Base-by-base conservation (phyloP, 2,113 vertebrate species). In the Rhea pennata region DNA sequence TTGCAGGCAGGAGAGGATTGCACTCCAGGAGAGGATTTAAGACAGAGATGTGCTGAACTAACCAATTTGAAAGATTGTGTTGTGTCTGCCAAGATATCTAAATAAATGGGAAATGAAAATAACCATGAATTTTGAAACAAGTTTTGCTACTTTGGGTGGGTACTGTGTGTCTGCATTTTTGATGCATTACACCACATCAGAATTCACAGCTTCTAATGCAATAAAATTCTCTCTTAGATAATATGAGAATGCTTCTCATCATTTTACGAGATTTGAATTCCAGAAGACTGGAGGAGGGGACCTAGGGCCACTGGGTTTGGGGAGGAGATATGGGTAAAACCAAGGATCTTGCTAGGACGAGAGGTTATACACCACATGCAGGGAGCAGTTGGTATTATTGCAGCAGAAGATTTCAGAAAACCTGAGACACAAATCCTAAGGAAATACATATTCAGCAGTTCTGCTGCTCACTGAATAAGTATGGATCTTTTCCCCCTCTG, bases 21-120 rank as follows among this genome's bases (percentile, higher is more conserved):
- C 0, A 2, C 46, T 93, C 81, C 80, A 59, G 59, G 78, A 88
- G 72, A 76, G 74, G 64, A 76, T 87, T 93, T 88, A 85, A 93
- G 78, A 24, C 51, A 84, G 51, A 84, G 74, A 76, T 80, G 54
- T 14, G 15, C 78, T 29, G 59, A 73, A 65, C 82, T 61, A 84
- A 89, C 69, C 56, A 78, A 54, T 40, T 85, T 83, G 9, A 77
- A 88, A 82, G 81, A 61, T 39, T 36, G 17, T 62, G 40, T 64
- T 77, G 75, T 64, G 70, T 80, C 82, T 95, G 84, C 91, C 50
- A 75, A 91, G n/a, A 87, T 65, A 75, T 53, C 86, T 92, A 94
- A 91, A 88, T 83, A 91, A 90, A 94, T 72, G 71, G 61, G 56
- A 91, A 87, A 84, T 61, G 10, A 91, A 95, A 93, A 94, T 14